phyloP scores from a whole-genome alignment of 2,113 vertebrate genomes.

The Argyrosomus japonicus region DNA sequence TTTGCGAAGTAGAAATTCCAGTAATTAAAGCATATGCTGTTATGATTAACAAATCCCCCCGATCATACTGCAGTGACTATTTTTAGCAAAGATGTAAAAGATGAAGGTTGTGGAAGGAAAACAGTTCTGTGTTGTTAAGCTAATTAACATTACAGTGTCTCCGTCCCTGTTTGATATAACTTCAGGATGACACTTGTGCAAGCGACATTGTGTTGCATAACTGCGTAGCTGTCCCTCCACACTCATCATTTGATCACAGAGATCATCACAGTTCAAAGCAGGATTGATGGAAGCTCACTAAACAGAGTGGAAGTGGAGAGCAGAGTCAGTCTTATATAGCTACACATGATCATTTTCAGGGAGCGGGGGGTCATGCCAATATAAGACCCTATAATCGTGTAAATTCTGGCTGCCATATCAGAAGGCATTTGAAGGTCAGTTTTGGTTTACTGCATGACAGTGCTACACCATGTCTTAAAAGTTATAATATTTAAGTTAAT shows the following conservation, averaged over 20 bases:
- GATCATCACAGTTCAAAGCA: constrained; percentile 60
- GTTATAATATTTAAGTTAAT: background rate
- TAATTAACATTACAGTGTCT: constrained; percentile 61
- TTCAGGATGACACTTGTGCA: constrained; percentile 67
- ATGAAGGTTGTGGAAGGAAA: constrained; percentile 13
- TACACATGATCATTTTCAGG: constrained; percentile 16
- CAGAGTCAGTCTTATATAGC: constrained; percentile 28
- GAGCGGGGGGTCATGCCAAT: background rate
- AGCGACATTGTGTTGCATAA: constrained; percentile 61
- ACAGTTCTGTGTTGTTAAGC: constrained; percentile 51
- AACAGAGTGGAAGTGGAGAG: constrained; percentile 42
- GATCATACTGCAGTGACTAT: constrained; percentile 36
- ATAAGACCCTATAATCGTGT: constrained; percentile 24
- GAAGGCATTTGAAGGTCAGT: constrained; percentile 23
- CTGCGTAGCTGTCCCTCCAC: constrained; percentile 25
- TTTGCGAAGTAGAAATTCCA: constrained; percentile 39
- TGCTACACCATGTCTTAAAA: background rate
- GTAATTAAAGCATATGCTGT: constrained; percentile 50
- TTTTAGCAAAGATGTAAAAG: constrained; percentile 52
- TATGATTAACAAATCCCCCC: constrained; percentile 49
- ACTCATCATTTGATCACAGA: constrained; percentile 60
- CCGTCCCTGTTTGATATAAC: constrained; percentile 49
- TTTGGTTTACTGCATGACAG: background rate
- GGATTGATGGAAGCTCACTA: constrained; percentile 55
- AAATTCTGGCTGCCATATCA: background rate